Evolutionary conservation across 1,140 invertebrate genomes (phyloP).

Genomic region (Eumaeus atala): DNA sequence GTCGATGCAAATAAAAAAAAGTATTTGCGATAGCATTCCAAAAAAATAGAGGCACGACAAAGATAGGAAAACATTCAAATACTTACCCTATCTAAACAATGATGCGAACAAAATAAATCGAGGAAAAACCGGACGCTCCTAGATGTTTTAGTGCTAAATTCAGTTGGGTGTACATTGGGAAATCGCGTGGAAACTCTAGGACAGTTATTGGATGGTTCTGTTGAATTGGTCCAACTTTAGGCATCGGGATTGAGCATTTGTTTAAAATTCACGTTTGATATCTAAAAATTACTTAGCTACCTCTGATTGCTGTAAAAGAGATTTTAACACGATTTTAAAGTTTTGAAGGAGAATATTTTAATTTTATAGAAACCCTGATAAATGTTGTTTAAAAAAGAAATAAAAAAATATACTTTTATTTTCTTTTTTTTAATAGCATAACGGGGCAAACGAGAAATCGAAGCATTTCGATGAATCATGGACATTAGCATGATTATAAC

Average conservation of each 20-base stretch:
- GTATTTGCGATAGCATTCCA: neutral
- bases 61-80: conserved; percentile 11
- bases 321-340: no score
- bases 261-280: conserved; percentile 7
- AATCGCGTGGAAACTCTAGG: conserved; percentile 31
- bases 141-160: conserved; percentile 30
- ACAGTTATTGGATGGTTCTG: conserved; percentile 30
- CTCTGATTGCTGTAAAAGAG: no score
- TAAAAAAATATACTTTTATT: no score
- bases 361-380: no score
- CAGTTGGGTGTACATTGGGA: conserved; percentile 22
- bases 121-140: conserved; percentile 20
- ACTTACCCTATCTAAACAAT: conserved; percentile 25
- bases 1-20: no score
- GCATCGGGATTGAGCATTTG: conserved; percentile 17
- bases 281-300: no score
- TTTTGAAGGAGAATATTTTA: no score
- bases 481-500: no score
- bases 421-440: no score
- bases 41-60: conserved; percentile 9
- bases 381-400: no score
- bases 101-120: conserved; percentile 31
- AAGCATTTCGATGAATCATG: no score
- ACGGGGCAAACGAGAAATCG: no score
- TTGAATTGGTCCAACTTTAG: conserved; percentile 23